Percentiles rank a stretch among this genome's conserved stretches.
These are phyloP conservation scores for Pelochelys cantorii DNA, from an alignment of 2,797 vertebrate genomes.

Conservation along the genomic window DNA sequence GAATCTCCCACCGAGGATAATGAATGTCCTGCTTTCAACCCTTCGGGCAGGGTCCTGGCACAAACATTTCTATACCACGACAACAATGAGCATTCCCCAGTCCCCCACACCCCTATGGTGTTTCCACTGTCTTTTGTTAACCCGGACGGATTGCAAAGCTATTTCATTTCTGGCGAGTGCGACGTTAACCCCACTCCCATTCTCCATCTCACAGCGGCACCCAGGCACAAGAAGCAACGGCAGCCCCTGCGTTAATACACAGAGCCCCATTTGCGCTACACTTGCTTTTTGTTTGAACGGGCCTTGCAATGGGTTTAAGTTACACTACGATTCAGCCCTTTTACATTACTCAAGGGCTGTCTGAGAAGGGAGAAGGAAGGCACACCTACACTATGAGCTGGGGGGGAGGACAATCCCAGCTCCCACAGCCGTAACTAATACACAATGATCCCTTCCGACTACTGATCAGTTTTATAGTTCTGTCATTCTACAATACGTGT, in stretches of 20 bases:
- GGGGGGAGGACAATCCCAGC: neutral
- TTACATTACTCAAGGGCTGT: neutral
- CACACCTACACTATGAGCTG: neutral
- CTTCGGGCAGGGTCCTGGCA: conserved; percentile 18
- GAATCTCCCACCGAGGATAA: conserved; percentile 71
- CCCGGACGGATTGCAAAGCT: neutral
- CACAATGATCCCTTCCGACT: no score
- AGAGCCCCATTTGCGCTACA: neutral
- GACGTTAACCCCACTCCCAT: neutral
- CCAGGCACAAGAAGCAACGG: neutral
- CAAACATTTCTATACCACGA: fast-evolving
- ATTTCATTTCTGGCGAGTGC: neutral
- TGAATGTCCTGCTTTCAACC: conserved; percentile 59
- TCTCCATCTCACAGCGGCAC: neutral
- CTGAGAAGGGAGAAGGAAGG: neutral
- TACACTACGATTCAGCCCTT: neutral
- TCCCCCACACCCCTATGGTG: neutral
- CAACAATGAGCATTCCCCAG: neutral
- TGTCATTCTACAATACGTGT: no score
- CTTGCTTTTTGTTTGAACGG: neutral
- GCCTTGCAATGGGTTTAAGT: neutral
- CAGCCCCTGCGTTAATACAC: neutral
- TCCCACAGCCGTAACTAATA: neutral
- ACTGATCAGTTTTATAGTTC: no score
- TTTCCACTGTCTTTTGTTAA: neutral